A percentile compares a stretch with the other conserved stretches of the same genome.
phyloP scores from a whole-genome alignment of 1,140 invertebrate species.

The Agrypnia vestita region DNA sequence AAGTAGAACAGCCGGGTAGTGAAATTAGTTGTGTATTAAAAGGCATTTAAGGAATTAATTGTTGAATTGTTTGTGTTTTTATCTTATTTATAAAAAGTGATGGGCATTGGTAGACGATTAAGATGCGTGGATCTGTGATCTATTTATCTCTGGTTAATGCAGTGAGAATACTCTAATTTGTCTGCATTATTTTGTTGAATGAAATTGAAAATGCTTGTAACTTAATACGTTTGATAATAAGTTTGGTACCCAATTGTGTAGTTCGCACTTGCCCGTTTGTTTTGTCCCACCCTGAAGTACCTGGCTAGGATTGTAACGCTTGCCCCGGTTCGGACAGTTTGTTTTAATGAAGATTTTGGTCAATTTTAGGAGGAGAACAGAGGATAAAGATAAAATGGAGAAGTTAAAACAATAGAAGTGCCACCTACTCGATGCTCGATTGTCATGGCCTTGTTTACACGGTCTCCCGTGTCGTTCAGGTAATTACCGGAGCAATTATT shows the following conservation, averaged over 20 bases:
- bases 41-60: too few relatives aligned
- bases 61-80: too few relatives aligned
- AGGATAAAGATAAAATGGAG: constrained; percentile 40
- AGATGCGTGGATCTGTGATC: too few relatives aligned
- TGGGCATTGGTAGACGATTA: too few relatives aligned
- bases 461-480: constrained; percentile 35
- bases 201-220: too few relatives aligned
- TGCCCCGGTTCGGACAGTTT: constrained; percentile 22
- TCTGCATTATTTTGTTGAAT: too few relatives aligned
- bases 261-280: background rate
- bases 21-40: too few relatives aligned
- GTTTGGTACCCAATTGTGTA: background rate
- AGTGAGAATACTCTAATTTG: too few relatives aligned
- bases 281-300: background rate
- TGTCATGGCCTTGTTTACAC: constrained; percentile 42
- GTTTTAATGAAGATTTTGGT: constrained; percentile 47
- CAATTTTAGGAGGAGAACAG: constrained; percentile 45
- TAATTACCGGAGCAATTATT: constrained; percentile 48
- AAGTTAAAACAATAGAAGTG: constrained; percentile 40
- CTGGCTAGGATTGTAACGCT: constrained; percentile 8
- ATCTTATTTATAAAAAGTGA: too few relatives aligned
- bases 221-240: too few relatives aligned
- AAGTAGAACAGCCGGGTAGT: too few relatives aligned
- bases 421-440: constrained; percentile 36
- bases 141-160: too few relatives aligned